These are phyloP conservation scores for Acromyrmex charruanus DNA, from an alignment of 1,140 invertebrate genomes.

Conservation along the genomic window DNA sequence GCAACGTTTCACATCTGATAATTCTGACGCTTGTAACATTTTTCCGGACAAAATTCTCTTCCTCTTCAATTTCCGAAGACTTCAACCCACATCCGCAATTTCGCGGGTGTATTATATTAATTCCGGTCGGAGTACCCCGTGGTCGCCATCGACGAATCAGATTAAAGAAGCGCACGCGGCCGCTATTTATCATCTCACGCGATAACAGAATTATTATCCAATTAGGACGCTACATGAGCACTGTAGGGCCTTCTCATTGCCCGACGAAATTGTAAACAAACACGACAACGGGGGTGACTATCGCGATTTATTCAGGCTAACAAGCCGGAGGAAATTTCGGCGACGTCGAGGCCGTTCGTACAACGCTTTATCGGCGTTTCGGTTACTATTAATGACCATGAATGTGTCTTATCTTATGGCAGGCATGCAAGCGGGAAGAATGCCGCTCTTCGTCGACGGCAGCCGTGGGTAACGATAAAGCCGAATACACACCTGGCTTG, in stretches of 20 bases:
- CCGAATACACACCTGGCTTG: constrained; percentile 41
- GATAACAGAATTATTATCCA: constrained; percentile 55
- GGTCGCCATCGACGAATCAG: constrained; percentile 17
- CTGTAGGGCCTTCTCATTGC: background rate
- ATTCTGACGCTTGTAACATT: background rate
- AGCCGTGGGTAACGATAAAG: constrained; percentile 36
- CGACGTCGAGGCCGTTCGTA: background rate
- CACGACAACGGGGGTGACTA: constrained; percentile 8
- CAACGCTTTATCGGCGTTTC: constrained; percentile 42
- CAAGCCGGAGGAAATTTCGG: constrained; percentile 34
- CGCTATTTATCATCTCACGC: constrained; percentile 38
- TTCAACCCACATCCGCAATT: constrained; percentile 22
- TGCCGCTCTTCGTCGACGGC: constrained; percentile 14
- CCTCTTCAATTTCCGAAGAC: constrained; percentile 29
- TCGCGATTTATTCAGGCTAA: constrained; percentile 55
- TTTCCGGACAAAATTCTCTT: constrained; percentile 17
- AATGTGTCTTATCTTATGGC: constrained; percentile 35
- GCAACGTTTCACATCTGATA: constrained; percentile 2
- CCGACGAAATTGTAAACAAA: constrained; percentile 49
- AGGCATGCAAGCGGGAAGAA: constrained; percentile 48
- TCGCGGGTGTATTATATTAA: constrained; percentile 37
- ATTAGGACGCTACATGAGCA: constrained; percentile 28
- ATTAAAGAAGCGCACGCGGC: constrained; percentile 30
- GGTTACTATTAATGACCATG: constrained; percentile 40
- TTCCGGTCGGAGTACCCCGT: background rate